Evolutionary conservation across 2,888 invertebrate genomes (phyloP), one percentile per base, ranked within the genome.

Genomic region (Diogma glabrata): DNA sequence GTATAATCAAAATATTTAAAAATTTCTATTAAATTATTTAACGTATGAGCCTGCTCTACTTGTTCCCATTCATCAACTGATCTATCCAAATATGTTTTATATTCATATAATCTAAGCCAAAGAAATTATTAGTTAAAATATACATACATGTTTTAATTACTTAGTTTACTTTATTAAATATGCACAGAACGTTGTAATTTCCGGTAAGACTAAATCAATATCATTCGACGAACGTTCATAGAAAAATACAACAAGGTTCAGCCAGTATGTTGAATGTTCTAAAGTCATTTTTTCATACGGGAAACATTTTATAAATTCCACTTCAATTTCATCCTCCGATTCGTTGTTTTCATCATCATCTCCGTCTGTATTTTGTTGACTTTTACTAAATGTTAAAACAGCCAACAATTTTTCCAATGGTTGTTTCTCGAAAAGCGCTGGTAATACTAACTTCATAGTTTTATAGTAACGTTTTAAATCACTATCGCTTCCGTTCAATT

Each of bases 101-200:
- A 43, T 14, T 43, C 23, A n/a, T n/a, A n/a, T n/a, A n/a, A n/a
- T n/a, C n/a, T n/a, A n/a, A n/a, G n/a, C n/a, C n/a, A n/a, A n/a
- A n/a, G n/a, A n/a, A n/a, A n/a, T n/a, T n/a, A n/a, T n/a, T n/a
- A n/a, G n/a, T n/a, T n/a, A n/a, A n/a, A n/a, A n/a, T n/a, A n/a
- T n/a, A n/a, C n/a, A n/a, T n/a, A n/a, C n/a, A n/a, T n/a, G n/a
- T n/a, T n/a, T n/a, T n/a, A n/a, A n/a, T n/a, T n/a, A n/a, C n/a
- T n/a, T n/a, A n/a, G n/a, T n/a, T n/a, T n/a, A n/a, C n/a, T n/a
- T n/a, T n/a, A n/a, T n/a, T 19, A 43, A 1, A n/a, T 88, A 90
- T 23, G 74, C 72, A 56, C 83, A 84, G 57, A 88, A 83, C 19
- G 76, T 74, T 1, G 84, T 77, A 50, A 87, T 65, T 60, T 87